Base-by-base conservation (phyloP, 2,888 invertebrate species). In the Trachelus tabidus region DNA sequence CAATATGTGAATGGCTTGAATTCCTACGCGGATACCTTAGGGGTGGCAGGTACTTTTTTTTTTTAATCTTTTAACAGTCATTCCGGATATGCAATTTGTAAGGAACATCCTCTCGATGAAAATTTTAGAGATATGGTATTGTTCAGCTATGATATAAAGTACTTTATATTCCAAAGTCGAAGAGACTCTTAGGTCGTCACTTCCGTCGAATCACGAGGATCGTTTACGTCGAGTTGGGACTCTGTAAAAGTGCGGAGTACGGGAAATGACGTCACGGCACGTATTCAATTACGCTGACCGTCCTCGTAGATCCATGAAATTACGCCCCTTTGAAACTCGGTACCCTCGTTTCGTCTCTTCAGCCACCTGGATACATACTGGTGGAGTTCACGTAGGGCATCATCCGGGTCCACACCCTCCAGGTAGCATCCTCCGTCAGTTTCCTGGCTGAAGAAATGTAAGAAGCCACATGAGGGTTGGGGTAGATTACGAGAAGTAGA, bases 221-320 rank as follows among this genome's bases (percentile, higher is more conserved):
- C 71, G 34, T 23, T 71, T 71, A 30, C 31, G 31, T 31, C 30
- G 11, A 30, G 71, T 15, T 15, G 30, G 31, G 71, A 30, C 31
- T 11, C 9, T 31, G 71, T 71, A 83, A 81, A 81, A 81, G 77
- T 75, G 75, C 78, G 74, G 78, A 83, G 78, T 80, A 79, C 77
- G 76, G 82, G 83, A 85, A 84, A 88, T 85, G 85, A 86, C 84
- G 84, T 86, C 83, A 81, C 82, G 86, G 87, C 89, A 86, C 88
- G 87, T 88, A 88, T 89, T 87, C 89, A 89, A 89, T 89, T 89
- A 89, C 84, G 85, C 77, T 83, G 85, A 85, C 84, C 84, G 79
- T 85, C 81, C 77, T 77, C 40, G 74, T 78, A 81, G 81, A 79
- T 81, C 82, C 82, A 79, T 75, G 83, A 83, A 87, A 86, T 88